A percentile compares a stretch with the other conserved stretches of the same genome.
phyloP scores from a whole-genome alignment of 2,113 vertebrate species.

The Falcunculus frontatus region DNA sequence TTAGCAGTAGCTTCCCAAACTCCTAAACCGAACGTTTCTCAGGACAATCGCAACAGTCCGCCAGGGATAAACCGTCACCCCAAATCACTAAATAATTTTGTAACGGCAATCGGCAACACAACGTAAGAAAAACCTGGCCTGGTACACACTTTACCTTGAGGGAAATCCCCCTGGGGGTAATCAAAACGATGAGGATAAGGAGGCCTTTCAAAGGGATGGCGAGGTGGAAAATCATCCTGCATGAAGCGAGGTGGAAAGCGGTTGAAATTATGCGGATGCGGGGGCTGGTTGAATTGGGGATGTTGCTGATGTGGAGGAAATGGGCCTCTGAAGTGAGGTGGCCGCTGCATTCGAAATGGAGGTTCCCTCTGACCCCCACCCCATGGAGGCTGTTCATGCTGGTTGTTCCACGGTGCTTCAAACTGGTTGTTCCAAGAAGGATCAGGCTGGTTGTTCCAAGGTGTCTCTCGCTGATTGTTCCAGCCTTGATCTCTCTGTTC shows the following conservation, averaged over 20 bases:
- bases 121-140: background rate
- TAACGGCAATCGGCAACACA: background rate
- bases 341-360: constrained; percentile 94
- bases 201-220: constrained; percentile 92
- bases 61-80: background rate
- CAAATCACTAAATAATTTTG: background rate
- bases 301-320: constrained; percentile 96
- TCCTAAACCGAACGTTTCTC: background rate
- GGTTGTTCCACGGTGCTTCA: constrained; percentile 83
- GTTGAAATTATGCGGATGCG: constrained; percentile 92
- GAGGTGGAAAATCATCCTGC: constrained; percentile 95
- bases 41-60: background rate
- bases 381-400: constrained; percentile 94
- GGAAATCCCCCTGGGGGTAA: constrained; percentile 92
- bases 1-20: background rate
- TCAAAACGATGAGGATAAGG: constrained; percentile 94
- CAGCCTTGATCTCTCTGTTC: constrained; percentile 92
- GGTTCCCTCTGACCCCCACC: constrained; percentile 90
- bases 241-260: constrained; percentile 96
- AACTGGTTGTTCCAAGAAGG: constrained; percentile 84
- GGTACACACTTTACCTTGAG: constrained; percentile 75
- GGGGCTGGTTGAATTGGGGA: constrained; percentile 93
- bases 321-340: constrained; percentile 92
- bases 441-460: constrained; percentile 85
- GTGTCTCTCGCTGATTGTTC: constrained; percentile 86